phyloP scores from a whole-genome alignment of 2,797 vertebrate genomes.

The Platalea minor region DNA sequence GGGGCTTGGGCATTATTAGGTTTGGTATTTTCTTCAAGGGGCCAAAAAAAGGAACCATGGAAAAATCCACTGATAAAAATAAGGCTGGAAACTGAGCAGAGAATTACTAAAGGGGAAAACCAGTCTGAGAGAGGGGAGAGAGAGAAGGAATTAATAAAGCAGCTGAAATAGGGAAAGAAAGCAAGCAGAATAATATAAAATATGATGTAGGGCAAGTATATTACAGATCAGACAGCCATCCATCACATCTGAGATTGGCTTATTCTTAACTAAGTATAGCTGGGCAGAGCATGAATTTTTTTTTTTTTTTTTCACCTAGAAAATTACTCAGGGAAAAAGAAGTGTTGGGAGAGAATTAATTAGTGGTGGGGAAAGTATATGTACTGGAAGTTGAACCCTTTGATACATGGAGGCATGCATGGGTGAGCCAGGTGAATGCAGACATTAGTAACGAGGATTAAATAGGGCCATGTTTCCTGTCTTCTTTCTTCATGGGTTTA shows the following conservation, averaged over 20 bases:
- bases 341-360: not conserved
- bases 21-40: not conserved
- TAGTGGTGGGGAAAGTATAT: not conserved
- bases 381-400: not conserved
- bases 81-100: not conserved
- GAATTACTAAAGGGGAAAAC: not conserved
- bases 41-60: not conserved
- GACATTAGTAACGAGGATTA: not conserved
- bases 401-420: not conserved
- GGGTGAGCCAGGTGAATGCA: not conserved
- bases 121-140: not conserved
- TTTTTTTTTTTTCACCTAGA: not conserved
- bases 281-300: not conserved
- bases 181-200: not conserved
- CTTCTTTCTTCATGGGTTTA: not conserved
- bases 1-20: not conserved
- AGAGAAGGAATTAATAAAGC: not conserved
- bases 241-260: not conserved
- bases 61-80: conserved; percentile 22
- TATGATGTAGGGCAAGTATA: not conserved
- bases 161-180: not conserved
- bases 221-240: not conserved
- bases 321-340: not conserved
- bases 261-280: not conserved
- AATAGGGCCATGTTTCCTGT: not conserved